A percentile compares a stretch with the other conserved stretches of the same genome.
Conservation (phyloP, 2,888 invertebrate genomes). For the Dichetophora obliterata region DNA sequence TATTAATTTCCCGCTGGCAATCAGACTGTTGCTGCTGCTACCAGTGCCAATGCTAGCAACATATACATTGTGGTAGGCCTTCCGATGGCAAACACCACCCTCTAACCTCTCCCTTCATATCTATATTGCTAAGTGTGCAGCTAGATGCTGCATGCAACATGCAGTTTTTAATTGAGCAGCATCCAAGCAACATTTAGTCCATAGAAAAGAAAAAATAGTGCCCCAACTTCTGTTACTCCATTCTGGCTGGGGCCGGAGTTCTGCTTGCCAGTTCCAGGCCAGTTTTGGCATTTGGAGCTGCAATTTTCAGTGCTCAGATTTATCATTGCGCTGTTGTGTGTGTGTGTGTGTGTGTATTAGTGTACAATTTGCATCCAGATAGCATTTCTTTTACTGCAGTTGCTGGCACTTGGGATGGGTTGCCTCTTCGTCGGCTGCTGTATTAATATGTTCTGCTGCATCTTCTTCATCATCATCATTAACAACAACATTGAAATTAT, state of each 20-base stretch:
- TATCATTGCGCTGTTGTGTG: slow-evolving; percentile 47
- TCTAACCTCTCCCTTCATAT: not conserved
- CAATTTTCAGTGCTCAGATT: slow-evolving; percentile 53
- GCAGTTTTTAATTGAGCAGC: slow-evolving; percentile 30
- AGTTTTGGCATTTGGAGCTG: not conserved
- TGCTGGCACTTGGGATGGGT: slow-evolving; percentile 55
- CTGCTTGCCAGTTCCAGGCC: not conserved
- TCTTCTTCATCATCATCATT: slow-evolving; percentile 18
- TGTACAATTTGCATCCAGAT: slow-evolving; percentile 41
- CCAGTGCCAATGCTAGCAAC: not conserved
- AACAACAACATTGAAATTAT: slow-evolving; percentile 27
- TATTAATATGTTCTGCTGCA: slow-evolving; percentile 10
- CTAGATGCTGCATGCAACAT: slow-evolving; percentile 13
- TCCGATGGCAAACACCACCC: not conserved
- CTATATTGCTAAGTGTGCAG: not conserved
- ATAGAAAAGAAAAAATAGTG: not conserved
- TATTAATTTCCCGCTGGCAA: slow-evolving; percentile 31
- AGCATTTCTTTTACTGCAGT: slow-evolving; percentile 51
- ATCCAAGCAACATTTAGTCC: not conserved
- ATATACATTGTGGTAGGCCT: slow-evolving; percentile 17
- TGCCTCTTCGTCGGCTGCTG: not conserved
- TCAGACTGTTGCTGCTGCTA: slow-evolving; percentile 10
- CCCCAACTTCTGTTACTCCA: not conserved
- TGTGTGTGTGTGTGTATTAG: slow-evolving; percentile 36
- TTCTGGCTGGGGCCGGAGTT: not conserved